A percentile compares a stretch with the other conserved stretches of the same genome.
Evolutionary conservation across 1,140 invertebrate species (phyloP).

Genomic region (Phortica variegata): DNA sequence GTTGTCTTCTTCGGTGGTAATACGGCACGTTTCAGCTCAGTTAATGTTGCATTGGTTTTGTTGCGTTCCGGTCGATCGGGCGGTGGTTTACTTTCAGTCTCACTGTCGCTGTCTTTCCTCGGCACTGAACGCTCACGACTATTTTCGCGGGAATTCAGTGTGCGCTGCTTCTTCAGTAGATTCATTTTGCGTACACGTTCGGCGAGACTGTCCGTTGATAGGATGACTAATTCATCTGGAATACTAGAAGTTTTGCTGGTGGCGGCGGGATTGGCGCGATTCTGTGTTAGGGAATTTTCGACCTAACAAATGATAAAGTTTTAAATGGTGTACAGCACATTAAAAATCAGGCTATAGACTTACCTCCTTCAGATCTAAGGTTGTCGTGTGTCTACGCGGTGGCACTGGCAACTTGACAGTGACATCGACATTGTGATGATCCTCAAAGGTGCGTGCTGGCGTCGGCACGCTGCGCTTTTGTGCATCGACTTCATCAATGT

Average conservation of each 20-base stretch:
- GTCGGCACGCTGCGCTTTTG: constrained; percentile 5
- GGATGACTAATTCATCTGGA: constrained; percentile 60
- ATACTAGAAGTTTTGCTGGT: constrained; percentile 49
- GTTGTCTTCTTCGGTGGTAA: constrained; percentile 44
- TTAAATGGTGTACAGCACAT: background rate
- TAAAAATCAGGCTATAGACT: constrained; percentile 34
- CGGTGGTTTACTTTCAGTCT: constrained; percentile 25
- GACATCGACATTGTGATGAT: constrained; percentile 58
- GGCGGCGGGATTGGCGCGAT: constrained; percentile 58
- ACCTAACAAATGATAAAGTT: constrained; percentile 16
- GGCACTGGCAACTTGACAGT: constrained; percentile 68
- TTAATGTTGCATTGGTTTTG: constrained; percentile 31
- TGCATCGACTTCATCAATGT: constrained; percentile 60
- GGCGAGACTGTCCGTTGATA: constrained; percentile 62
- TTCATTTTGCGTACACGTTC: constrained; percentile 66
- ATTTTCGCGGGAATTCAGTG: constrained; percentile 60
- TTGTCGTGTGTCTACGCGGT: constrained; percentile 61
- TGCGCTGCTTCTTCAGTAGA: constrained; percentile 60
- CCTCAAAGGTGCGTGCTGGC: constrained; percentile 7
- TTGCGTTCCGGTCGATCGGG: constrained; percentile 49
- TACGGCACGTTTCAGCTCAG: constrained; percentile 33
- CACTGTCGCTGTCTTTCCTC: constrained; percentile 37
- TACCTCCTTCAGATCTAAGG: constrained; percentile 61
- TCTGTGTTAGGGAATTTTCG: constrained; percentile 43
- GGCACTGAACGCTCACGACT: constrained; percentile 58